Base-by-base conservation (phyloP, 2,888 invertebrate genomes). In the Eudemis profundana region DNA sequence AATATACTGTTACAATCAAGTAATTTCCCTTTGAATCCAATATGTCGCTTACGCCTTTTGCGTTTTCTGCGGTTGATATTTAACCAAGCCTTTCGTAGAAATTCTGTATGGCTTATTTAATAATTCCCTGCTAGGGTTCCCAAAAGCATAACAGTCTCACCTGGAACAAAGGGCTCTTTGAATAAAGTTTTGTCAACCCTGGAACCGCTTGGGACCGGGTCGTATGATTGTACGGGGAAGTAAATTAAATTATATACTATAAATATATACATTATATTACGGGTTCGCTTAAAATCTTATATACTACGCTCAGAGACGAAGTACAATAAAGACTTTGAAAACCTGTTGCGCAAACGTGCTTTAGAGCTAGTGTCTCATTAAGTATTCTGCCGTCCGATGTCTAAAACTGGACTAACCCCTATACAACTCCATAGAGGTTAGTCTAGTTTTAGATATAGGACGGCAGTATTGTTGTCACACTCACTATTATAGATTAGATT, bases 121-220 rank as follows among this genome's bases (percentile, higher is more conserved):
- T 57, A 54, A 40, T 38, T 47, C 27, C 36, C 29, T 42, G 10
- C 17, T 27, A 64, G 59, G 51, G 57, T 65, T 46, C 68, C 74
- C 78, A 77, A 78, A 80, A 72, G 74, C 79, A 77, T 78, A 78
- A 82, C 71, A 65, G 72, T 68, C 82, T 84, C 77, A 89, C 89
- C 87, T 88, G 87, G 79, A 87, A 89, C 86, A 87, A 85, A 83
- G 72, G 71, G 68, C 74, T 74, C 78, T 75, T 77, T 77, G 75
- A 82, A 82, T 82, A 79, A 79, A 70, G 69, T 70, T 62, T 68
- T 76, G 79, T 79, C 77, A 78, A 78, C 78, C 75, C 73, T 71
- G 72, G 69, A 73, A 73, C 74, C 79, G 63, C 77, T 65, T 63
- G 80, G 78, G 80, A 73, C 70, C 49, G 47, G 29, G 40, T 14